Percentiles rank a stretch among this genome's conserved stretches.
Conservation (phyloP, 2,888 invertebrate species). For the Polia nebulosa region DNA sequence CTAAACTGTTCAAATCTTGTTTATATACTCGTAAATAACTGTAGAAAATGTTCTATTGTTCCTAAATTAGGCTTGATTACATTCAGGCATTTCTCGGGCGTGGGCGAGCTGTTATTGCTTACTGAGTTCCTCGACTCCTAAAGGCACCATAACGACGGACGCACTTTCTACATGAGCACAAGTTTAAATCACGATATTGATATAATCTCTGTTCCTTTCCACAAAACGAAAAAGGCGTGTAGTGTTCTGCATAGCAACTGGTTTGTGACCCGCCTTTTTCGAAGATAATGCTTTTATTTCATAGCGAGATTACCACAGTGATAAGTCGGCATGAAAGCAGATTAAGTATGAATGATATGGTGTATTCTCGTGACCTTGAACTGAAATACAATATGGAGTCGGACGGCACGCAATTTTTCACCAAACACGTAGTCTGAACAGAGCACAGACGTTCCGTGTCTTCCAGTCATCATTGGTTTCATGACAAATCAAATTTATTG, state of each 20-base stretch:
- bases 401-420: slow-evolving; percentile 53
- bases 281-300: slow-evolving; percentile 36
- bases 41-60: slow-evolving; percentile 73
- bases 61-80: slow-evolving; percentile 74
- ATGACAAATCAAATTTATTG: slow-evolving; percentile 70
- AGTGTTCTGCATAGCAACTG: slow-evolving; percentile 44
- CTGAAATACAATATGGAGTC: slow-evolving; percentile 64
- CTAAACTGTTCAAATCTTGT: slow-evolving; percentile 13
- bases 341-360: slow-evolving; percentile 46
- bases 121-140: slow-evolving; percentile 65
- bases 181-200: slow-evolving; percentile 69
- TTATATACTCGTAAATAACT: slow-evolving; percentile 60
- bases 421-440: slow-evolving; percentile 67
- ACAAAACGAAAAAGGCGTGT: slow-evolving; percentile 50
- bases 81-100: slow-evolving; percentile 61
- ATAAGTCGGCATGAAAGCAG: slow-evolving; percentile 29
- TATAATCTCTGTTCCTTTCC: slow-evolving; percentile 58
- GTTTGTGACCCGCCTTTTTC: slow-evolving; percentile 13
- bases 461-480: slow-evolving; percentile 70
- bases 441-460: slow-evolving; percentile 75
- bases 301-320: slow-evolving; percentile 19
- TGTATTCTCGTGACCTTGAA: slow-evolving; percentile 66
- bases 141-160: slow-evolving; percentile 66
- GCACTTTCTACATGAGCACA: slow-evolving; percentile 72
- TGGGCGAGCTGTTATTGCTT: slow-evolving; percentile 71